A percentile compares a stretch with the other conserved stretches of the same genome.
These are phyloP conservation scores for Pteronotus mesoamericanus DNA, from an alignment of 2,797 vertebrate species.

Conservation along the genomic window DNA sequence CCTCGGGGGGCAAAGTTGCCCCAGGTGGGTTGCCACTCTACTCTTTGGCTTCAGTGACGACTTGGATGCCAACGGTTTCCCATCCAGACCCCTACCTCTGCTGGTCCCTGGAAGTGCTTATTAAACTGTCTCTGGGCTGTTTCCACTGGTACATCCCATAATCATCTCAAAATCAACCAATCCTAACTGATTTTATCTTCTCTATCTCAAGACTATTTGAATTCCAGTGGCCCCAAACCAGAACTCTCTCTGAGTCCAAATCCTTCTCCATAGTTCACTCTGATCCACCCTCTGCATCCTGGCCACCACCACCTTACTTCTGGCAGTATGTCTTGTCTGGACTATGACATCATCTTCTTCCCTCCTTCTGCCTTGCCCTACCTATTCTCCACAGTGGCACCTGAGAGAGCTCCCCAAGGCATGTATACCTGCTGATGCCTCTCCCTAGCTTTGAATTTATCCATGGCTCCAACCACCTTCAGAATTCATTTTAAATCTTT, in stretches of 20 bases:
- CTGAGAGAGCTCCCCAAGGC: not conserved
- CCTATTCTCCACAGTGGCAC: not conserved
- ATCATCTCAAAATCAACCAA: not conserved
- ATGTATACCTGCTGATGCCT: not conserved
- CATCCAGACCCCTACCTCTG: not conserved
- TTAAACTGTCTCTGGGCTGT: not conserved
- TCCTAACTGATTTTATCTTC: not conserved
- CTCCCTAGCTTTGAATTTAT: not conserved
- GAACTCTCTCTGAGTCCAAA: not conserved
- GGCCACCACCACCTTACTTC: not conserved
- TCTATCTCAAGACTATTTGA: not conserved
- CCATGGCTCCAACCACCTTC: not conserved
- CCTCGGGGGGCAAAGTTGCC: not conserved
- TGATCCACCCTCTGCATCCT: not conserved
- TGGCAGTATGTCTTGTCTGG: not conserved
- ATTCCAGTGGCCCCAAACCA: not conserved
- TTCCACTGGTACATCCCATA: not conserved
- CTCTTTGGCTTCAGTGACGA: not conserved
- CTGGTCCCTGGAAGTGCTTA: not conserved
- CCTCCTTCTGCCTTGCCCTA: not conserved
- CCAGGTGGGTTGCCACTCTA: not conserved
- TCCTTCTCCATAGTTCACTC: not conserved
- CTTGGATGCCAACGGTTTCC: not conserved
- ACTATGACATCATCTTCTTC: not conserved
- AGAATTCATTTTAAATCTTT: not conserved